Conservation (phyloP, 2,113 vertebrate species). For the Pithys albifrons region DNA sequence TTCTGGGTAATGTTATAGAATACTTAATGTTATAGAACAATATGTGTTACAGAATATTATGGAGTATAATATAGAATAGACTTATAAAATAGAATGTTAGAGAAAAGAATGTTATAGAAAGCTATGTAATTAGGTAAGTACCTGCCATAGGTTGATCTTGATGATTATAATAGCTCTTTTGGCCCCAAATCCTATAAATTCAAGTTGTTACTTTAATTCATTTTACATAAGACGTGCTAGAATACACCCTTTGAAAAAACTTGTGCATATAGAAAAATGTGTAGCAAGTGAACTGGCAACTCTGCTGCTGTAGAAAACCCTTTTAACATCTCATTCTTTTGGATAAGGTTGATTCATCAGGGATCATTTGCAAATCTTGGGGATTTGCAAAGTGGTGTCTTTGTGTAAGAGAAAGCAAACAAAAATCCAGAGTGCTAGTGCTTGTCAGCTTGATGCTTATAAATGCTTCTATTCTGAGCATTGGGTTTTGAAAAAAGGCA, state of each 20-base stretch:
- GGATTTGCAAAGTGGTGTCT: neutral
- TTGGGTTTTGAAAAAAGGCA: neutral
- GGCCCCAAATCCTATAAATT: neutral
- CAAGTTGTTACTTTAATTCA: neutral
- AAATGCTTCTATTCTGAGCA: conserved; percentile 8
- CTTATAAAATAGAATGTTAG: no score
- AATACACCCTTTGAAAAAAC: neutral
- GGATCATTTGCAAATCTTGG: neutral
- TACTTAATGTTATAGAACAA: neutral
- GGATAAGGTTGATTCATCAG: neutral
- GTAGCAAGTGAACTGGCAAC: neutral
- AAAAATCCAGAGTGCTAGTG: neutral
- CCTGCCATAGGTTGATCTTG: neutral
- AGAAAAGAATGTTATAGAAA: neutral
- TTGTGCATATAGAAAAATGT: neutral
- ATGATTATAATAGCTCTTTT: neutral
- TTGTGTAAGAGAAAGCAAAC: conserved; percentile 3
- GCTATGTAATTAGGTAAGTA: neutral
- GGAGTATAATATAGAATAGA: neutral
- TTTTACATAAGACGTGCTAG: neutral
- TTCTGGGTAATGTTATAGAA: neutral
- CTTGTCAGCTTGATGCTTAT: neutral
- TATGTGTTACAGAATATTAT: neutral
- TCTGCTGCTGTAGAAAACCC: neutral
- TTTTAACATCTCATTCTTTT: neutral